Percentiles rank a stretch among this genome's conserved stretches.
These are phyloP conservation scores for Myopa tessellatipennis DNA, from an alignment of 2,888 invertebrate species.

Conservation along the genomic window DNA sequence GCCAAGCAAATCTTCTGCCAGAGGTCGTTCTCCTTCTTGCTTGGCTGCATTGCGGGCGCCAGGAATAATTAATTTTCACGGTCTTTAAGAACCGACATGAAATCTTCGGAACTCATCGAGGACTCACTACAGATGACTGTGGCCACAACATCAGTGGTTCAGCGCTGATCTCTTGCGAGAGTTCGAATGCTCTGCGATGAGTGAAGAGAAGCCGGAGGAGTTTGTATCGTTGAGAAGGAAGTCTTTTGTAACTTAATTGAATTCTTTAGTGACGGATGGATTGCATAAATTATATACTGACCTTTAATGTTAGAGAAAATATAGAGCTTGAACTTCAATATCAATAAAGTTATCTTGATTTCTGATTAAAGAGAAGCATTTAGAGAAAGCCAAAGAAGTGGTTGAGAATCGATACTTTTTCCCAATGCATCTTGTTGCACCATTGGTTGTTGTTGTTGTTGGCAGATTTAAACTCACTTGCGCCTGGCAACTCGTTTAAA, in stretches of 20 bases:
- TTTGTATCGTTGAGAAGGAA: too few species aligned
- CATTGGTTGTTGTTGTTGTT: too few species aligned
- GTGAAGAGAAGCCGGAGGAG: too few species aligned
- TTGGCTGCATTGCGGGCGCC: slow-evolving; percentile 10
- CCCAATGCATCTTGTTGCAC: background rate
- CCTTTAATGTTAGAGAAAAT: too few species aligned
- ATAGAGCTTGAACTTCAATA: too few species aligned
- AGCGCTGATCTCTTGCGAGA: too few species aligned
- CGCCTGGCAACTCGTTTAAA: background rate
- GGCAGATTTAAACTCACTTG: background rate
- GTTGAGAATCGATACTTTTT: background rate
- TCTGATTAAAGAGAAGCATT: too few species aligned
- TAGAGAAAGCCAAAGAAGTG: too few species aligned
- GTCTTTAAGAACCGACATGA: background rate
- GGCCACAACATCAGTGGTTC: background rate
- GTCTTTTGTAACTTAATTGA: too few species aligned
- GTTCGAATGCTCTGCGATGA: too few species aligned
- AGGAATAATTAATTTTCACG: background rate
- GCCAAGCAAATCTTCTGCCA: background rate
- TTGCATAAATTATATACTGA: too few species aligned
- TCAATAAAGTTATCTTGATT: background rate
- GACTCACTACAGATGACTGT: background rate
- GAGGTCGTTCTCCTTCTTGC: slow-evolving; percentile 24
- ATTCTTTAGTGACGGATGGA: too few species aligned
- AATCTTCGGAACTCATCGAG: background rate